These are phyloP conservation scores for Guaruba guarouba DNA, from an alignment of 2,113 vertebrate genomes.

Conservation along the genomic window DNA sequence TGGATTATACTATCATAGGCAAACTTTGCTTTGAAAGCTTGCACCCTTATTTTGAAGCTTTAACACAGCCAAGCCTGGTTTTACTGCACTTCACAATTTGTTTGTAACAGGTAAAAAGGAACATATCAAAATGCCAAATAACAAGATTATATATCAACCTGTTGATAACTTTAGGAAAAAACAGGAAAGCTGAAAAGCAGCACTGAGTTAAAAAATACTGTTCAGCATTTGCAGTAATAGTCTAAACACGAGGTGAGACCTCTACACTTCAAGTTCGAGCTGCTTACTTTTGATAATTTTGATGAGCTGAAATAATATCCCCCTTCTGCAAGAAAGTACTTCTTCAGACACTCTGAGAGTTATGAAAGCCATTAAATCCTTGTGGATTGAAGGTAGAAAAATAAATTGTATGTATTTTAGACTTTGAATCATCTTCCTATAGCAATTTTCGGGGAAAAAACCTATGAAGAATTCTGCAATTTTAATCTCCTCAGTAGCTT, in stretches of 20 bases:
- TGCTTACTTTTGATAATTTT: constrained; percentile 49
- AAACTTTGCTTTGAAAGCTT: background rate
- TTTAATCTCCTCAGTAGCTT: constrained; percentile 82
- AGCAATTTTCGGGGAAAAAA: constrained; percentile 67
- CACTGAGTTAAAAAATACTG: background rate
- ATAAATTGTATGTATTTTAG: constrained; percentile 77
- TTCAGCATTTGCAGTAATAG: background rate
- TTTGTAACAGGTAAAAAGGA: background rate
- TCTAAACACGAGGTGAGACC: constrained; percentile 29
- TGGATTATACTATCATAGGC: background rate
- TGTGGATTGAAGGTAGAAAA: constrained; percentile 73
- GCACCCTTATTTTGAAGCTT: background rate
- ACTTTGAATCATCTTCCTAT: constrained; percentile 74
- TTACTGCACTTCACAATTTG: background rate
- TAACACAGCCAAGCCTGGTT: background rate
- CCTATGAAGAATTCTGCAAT: constrained; percentile 76
- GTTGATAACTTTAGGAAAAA: constrained; percentile 64
- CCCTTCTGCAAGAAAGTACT: constrained; percentile 25
- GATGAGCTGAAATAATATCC: constrained; percentile 52
- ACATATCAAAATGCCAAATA: background rate
- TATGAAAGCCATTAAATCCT: constrained; percentile 72
- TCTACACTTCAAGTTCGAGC: background rate
- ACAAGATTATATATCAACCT: constrained; percentile 60
- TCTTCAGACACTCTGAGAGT: constrained; percentile 51
- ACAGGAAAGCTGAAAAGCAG: background rate